Conservation (phyloP, 2,113 vertebrate genomes). For the Amazona vittata region DNA sequence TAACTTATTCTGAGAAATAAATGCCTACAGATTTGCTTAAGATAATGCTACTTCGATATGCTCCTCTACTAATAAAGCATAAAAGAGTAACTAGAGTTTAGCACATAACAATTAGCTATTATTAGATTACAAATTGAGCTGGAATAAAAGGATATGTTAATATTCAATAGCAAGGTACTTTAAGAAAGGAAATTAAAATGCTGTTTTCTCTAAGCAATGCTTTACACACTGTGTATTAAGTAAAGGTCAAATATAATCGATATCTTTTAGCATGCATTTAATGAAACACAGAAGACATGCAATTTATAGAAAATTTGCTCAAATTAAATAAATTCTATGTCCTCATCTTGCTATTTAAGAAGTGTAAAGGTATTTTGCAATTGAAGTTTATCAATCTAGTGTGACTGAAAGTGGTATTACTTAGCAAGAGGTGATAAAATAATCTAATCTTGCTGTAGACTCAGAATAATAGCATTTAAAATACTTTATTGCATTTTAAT, state of each 20-base stretch:
- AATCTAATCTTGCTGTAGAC: slow-evolving; percentile 51
- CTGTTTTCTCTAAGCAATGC: slow-evolving; percentile 55
- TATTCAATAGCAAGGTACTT: slow-evolving; percentile 74
- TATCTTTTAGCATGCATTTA: slow-evolving; percentile 76
- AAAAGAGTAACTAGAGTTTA: slow-evolving; percentile 73
- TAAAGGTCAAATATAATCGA: slow-evolving; percentile 61
- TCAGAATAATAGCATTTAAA: slow-evolving; percentile 51
- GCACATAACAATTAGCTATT: slow-evolving; percentile 79
- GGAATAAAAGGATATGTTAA: slow-evolving; percentile 82
- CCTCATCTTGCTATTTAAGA: slow-evolving; percentile 42
- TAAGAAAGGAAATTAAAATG: slow-evolving; percentile 73
- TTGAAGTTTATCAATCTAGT: slow-evolving; percentile 40
- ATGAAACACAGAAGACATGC: slow-evolving; percentile 77
- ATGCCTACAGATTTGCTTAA: slow-evolving; percentile 59
- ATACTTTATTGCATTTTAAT: slow-evolving; percentile 52
- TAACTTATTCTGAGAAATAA: slow-evolving; percentile 73
- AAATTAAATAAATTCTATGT: slow-evolving; percentile 16
- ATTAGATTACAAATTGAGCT: slow-evolving; percentile 79
- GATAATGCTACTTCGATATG: slow-evolving; percentile 66
- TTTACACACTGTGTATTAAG: slow-evolving; percentile 45
- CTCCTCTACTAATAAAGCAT: slow-evolving; percentile 76
- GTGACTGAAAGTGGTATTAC: slow-evolving; percentile 48
- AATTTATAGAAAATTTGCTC: slow-evolving; percentile 66
- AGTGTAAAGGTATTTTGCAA: slow-evolving; percentile 16
- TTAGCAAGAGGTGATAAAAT: slow-evolving; percentile 56